A percentile compares a stretch with the other conserved stretches of the same genome.
Evolutionary conservation across 2,797 vertebrate species (phyloP).

Genomic region (Lepus oiostolus): DNA sequence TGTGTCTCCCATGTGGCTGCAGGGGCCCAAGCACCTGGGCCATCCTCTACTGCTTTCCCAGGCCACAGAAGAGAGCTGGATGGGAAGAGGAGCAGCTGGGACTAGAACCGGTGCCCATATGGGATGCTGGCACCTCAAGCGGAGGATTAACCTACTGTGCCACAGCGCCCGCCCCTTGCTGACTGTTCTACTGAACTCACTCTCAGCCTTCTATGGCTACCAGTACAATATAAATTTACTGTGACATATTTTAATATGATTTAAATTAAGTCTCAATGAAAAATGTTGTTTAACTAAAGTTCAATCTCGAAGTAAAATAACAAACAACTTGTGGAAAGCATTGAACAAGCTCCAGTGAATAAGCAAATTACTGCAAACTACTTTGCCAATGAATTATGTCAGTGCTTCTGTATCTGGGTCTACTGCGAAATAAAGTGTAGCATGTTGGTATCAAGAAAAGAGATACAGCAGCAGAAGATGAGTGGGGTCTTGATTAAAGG

Average conservation of each 20-base stretch:
- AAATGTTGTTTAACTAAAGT: not conserved
- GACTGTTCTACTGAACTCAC: not conserved
- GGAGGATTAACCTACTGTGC: too few species aligned
- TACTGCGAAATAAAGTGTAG: not conserved
- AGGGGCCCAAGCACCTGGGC: too few species aligned
- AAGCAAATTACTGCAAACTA: conserved; percentile 3
- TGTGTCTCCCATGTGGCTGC: too few species aligned
- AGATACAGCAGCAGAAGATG: not conserved
- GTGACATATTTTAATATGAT: not conserved
- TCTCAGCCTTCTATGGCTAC: not conserved
- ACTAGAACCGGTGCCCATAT: too few species aligned
- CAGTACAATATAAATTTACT: not conserved
- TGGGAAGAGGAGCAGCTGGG: too few species aligned
- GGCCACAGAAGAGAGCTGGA: too few species aligned
- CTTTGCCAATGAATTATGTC: not conserved
- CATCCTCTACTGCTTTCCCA: too few species aligned
- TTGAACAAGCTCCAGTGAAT: not conserved
- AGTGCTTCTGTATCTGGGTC: not conserved
- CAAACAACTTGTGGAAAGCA: conserved; percentile 42
- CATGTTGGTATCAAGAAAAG: not conserved
- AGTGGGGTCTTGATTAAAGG: not conserved
- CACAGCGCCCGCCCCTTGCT: not conserved
- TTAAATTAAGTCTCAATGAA: not conserved
- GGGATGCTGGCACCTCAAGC: too few species aligned
- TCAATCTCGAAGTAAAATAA: conserved; percentile 15